A percentile compares a stretch with the other conserved stretches of the same genome.
phyloP scores from a whole-genome alignment of 1,140 invertebrate genomes.

The Luehdorfia chinensis region DNA sequence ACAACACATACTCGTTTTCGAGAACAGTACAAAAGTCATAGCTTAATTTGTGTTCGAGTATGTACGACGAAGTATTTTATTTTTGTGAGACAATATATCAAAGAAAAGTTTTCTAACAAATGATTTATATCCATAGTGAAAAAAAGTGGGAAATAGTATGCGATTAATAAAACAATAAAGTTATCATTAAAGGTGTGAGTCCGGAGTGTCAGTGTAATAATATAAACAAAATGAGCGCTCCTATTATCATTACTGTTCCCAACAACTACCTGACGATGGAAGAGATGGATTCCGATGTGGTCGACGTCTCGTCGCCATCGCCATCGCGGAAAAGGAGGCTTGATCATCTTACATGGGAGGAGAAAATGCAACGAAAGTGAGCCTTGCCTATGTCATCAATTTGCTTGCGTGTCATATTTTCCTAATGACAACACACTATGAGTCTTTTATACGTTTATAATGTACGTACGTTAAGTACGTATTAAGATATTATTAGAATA shows the following conservation, averaged over 20 bases:
- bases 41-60: constrained; percentile 46
- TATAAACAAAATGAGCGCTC: constrained; percentile 62
- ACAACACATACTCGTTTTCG: constrained; percentile 62
- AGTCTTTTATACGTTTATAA: not conserved
- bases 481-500: no score
- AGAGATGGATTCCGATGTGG: constrained; percentile 67
- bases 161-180: constrained; percentile 16
- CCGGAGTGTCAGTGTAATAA: constrained; percentile 38
- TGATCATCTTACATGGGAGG: constrained; percentile 88
- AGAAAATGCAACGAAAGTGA: constrained; percentile 90
- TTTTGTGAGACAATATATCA: constrained; percentile 41
- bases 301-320: constrained; percentile 46
- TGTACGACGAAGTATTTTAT: constrained; percentile 58
- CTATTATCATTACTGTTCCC: constrained; percentile 76
- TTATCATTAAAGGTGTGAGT: constrained; percentile 28
- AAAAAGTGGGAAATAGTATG: constrained; percentile 27
- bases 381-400: constrained; percentile 49
- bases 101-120: constrained; percentile 48
- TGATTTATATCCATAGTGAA: constrained; percentile 19
- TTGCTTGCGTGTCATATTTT: constrained; percentile 44
- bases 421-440: constrained; percentile 9
- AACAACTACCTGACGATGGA: constrained; percentile 77
- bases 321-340: constrained; percentile 82
- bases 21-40: constrained; percentile 44
- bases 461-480: no score